These are phyloP conservation scores for Seriola quinqueradiata DNA, from an alignment of 2,113 vertebrate species.

Conservation along the genomic window DNA sequence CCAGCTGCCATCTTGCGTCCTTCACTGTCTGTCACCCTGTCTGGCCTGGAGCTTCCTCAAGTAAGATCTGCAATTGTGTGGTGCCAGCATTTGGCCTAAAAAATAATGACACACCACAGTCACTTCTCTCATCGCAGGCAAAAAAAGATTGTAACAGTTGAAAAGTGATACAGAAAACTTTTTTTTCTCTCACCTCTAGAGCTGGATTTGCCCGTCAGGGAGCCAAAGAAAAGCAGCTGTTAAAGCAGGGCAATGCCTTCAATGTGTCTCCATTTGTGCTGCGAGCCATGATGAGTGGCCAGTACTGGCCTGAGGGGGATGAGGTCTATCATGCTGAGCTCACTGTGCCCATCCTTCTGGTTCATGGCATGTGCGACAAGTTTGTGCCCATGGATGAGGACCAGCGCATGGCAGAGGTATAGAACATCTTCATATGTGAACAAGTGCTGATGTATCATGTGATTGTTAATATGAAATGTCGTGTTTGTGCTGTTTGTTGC, in stretches of 20 bases:
- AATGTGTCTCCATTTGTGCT: conserved; percentile 96
- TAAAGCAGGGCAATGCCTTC: conserved; percentile 96
- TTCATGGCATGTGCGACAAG: conserved; percentile 97
- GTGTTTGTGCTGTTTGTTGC: not conserved
- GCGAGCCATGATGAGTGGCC: conserved; percentile 97
- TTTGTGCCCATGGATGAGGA: conserved; percentile 97
- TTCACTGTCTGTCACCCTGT: conserved; percentile 95
- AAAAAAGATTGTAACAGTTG: not conserved
- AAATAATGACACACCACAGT: not conserved
- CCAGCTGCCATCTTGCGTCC: conserved; percentile 94
- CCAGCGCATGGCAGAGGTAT: conserved; percentile 97
- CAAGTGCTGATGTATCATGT: not conserved
- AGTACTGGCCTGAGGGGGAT: conserved; percentile 98
- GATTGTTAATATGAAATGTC: not conserved
- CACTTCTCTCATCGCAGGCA: not conserved
- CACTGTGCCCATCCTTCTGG: conserved; percentile 93
- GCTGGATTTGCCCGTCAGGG: conserved; percentile 97
- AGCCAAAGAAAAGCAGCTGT: conserved; percentile 96
- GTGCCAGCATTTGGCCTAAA: not conserved
- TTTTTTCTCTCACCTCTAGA: conserved; percentile 71
- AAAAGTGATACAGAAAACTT: not conserved
- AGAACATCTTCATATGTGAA: not conserved
- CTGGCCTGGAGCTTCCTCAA: conserved; percentile 99
- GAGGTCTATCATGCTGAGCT: conserved; percentile 98
- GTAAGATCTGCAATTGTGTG: conserved; percentile 80